Base-by-base conservation (phyloP, 1,140 invertebrate genomes). In the Eriosoma lanigerum region DNA sequence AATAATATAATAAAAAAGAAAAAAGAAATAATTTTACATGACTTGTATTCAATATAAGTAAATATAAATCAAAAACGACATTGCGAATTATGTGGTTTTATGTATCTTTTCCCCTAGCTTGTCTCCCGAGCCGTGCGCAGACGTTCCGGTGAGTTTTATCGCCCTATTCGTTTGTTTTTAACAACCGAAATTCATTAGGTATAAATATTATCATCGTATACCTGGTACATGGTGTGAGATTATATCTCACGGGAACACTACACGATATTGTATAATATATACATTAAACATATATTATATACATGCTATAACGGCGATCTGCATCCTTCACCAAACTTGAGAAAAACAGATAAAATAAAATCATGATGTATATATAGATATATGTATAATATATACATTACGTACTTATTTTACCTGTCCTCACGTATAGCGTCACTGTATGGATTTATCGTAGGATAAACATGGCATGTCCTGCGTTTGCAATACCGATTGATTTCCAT, bases 111-210 rank as follows among this genome's bases (percentile, higher is more conserved):
- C 56, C 68, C 24, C 32, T 75, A 9, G 21, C 3, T 50, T 46
- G 26, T 72, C 48, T 52, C 2, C 8, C 19, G 13, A 10, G 13
- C 15, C 26, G 12, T 12, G 24, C 10, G 21, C 56, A n/a, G n/a
- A n/a, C 32, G 32, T 32, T 66, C 56, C 21, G 9, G 29, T 38
- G 54, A n/a, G 44, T 78, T 78, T 78, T 78, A 60, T 62, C 56
- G 75, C 26, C 44, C 1, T 46, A 2, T n/a, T 4, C 24, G 46
- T 72, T 46, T 21, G 13, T 58, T 62, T 75, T 29, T 24, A 62
- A 78, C 52, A 78, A 78, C 56, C 38, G 21, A 78, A 78, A 62
- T 78, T 58, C 54, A 78, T 78, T 78, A 26, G 75, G 56, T 62
- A 62, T 62, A 38, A 26, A 48, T 48, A 70, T 21, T 24, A 26